phyloP scores from a whole-genome alignment of 2,113 vertebrate genomes.

The Edolisoma coerulescens region DNA sequence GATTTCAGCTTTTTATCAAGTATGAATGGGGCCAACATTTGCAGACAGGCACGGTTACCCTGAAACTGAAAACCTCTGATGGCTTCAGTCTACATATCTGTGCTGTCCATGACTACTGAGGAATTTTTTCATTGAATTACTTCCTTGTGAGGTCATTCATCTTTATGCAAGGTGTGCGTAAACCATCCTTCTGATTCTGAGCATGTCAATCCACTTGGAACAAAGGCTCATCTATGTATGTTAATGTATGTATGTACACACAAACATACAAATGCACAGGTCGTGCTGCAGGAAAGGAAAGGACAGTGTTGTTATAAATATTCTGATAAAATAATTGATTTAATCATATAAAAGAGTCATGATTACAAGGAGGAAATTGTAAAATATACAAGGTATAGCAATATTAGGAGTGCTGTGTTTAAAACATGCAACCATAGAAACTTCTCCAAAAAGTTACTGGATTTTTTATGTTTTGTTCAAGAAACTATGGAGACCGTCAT shows the following conservation, averaged over 20 bases:
- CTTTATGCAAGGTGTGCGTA: fast-evolving
- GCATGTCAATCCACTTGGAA: background rate
- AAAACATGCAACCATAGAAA: background rate
- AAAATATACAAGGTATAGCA: background rate
- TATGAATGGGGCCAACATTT: background rate
- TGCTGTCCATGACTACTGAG: background rate
- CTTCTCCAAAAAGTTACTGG: background rate
- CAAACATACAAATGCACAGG: background rate
- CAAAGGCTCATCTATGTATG: fast-evolving
- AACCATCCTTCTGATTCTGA: background rate
- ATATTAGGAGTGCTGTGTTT: background rate
- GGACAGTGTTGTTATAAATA: background rate
- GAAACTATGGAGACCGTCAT: background rate
- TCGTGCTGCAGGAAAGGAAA: background rate
- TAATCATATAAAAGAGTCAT: background rate
- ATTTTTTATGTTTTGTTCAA: background rate
- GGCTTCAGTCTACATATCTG: background rate
- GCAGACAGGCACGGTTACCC: background rate
- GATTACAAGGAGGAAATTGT: background rate
- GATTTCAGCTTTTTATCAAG: background rate
- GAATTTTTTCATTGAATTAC: background rate
- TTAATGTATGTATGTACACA: fast-evolving
- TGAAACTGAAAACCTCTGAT: background rate
- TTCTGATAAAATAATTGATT: background rate
- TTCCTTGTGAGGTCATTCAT: background rate